Conservation (phyloP, 2,797 vertebrate genomes). For the Paramormyrops hopkinsi region DNA sequence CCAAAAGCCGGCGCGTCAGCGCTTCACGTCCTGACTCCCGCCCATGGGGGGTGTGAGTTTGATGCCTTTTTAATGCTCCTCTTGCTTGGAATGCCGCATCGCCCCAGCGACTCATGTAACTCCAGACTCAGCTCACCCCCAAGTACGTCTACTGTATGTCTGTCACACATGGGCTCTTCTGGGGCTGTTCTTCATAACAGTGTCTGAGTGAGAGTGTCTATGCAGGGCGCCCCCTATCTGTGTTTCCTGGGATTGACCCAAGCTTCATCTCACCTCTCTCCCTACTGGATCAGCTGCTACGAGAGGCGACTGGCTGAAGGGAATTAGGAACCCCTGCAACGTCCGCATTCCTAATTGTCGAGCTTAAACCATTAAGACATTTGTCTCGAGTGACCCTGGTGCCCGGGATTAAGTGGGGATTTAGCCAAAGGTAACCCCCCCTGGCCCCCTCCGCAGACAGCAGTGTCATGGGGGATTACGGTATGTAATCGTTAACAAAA, state of each 20-base stretch:
- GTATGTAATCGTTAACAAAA: background rate
- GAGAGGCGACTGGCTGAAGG: background rate
- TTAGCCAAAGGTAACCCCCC: background rate
- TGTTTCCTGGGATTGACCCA: background rate
- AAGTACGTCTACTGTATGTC: background rate
- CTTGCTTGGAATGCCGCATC: background rate
- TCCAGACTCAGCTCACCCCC: background rate
- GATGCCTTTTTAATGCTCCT: background rate
- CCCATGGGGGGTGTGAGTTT: background rate
- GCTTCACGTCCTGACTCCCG: background rate
- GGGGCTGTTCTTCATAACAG: background rate
- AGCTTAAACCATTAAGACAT: slow-evolving; percentile 8
- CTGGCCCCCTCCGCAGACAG: background rate
- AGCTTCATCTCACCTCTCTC: background rate
- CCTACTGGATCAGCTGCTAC: background rate
- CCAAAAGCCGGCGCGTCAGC: background rate
- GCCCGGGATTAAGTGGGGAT: background rate
- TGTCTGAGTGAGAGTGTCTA: background rate
- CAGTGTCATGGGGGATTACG: background rate
- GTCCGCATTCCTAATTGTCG: background rate
- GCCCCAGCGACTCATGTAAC: background rate
- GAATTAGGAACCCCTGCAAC: background rate
- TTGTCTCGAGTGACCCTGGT: background rate
- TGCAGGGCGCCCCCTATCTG: background rate
- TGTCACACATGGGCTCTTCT: background rate